Conservation (phyloP, 2,888 invertebrate genomes). For the Melikaiella ostensackeni region DNA sequence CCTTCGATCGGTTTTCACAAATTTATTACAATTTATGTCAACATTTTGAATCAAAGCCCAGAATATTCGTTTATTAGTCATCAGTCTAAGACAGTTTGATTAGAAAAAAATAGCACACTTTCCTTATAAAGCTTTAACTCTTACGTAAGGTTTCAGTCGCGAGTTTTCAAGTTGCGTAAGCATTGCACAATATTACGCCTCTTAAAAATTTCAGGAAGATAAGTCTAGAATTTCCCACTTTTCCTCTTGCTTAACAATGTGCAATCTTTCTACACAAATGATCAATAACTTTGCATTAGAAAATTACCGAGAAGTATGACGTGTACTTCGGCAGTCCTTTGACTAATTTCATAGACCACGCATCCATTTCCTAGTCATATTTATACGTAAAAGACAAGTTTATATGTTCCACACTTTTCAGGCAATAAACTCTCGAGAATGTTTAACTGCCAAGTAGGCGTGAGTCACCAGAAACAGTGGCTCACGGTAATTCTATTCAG, state of each 20-base stretch:
- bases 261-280: background rate
- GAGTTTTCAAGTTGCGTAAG: constrained; percentile 37
- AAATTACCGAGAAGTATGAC: background rate
- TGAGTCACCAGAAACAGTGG: constrained; percentile 51
- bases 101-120: background rate
- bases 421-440: constrained; percentile 46
- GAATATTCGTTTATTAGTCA: too few relatives aligned
- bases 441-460: constrained; percentile 53
- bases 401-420: background rate
- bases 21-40: background rate
- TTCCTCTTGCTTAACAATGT: background rate
- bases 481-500: constrained; percentile 49
- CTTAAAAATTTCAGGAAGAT: background rate
- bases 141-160: constrained; percentile 6
- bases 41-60: background rate
- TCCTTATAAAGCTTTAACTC: background rate
- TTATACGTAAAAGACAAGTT: background rate
- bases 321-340: background rate
- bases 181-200: constrained; percentile 17
- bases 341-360: background rate
- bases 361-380: background rate
- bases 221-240: background rate
- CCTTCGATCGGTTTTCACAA: background rate
- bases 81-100: background rate
- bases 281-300: background rate